Conservation (phyloP, 2,113 vertebrate genomes). For the Coryphaenoides rupestris region DNA sequence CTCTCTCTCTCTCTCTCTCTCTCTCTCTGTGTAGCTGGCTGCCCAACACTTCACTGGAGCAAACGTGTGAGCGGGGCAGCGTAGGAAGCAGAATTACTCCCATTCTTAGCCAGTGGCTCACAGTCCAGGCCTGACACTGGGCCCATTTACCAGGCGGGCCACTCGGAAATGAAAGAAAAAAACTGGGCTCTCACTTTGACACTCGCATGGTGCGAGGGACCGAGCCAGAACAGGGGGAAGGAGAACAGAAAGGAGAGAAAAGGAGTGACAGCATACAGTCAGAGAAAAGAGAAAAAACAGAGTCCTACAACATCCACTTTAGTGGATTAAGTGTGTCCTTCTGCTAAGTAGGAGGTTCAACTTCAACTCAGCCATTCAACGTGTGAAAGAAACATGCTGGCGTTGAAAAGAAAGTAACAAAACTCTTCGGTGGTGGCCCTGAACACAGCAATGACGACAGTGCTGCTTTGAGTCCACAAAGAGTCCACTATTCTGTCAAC, state of each 20-base stretch:
- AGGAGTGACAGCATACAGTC: not conserved
- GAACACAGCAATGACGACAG: too few species aligned
- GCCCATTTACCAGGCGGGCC: slow-evolving; percentile 31
- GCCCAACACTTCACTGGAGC: slow-evolving; percentile 41
- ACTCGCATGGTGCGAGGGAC: not conserved
- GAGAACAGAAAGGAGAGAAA: not conserved
- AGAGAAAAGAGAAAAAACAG: not conserved
- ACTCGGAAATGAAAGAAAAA: slow-evolving; percentile 7
- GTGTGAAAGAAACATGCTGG: too few species aligned
- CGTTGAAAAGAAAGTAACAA: too few species aligned
- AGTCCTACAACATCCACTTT: not conserved
- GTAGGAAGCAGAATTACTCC: slow-evolving; percentile 53
- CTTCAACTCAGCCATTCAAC: too few species aligned
- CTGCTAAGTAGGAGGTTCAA: too few species aligned
- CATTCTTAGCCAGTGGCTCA: slow-evolving; percentile 50
- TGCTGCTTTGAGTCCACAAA: too few species aligned
- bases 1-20: not conserved
- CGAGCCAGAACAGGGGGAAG: not conserved
- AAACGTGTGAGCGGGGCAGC: slow-evolving; percentile 52
- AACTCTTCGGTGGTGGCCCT: too few species aligned
- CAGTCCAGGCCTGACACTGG: slow-evolving; percentile 32
- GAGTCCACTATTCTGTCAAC: not conserved
- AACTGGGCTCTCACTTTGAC: slow-evolving; percentile 9
- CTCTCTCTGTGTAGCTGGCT: not conserved
- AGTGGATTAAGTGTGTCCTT: too few species aligned